Conservation (phyloP, 2,888 invertebrate species). For the Pachliopta kotzebuea region DNA sequence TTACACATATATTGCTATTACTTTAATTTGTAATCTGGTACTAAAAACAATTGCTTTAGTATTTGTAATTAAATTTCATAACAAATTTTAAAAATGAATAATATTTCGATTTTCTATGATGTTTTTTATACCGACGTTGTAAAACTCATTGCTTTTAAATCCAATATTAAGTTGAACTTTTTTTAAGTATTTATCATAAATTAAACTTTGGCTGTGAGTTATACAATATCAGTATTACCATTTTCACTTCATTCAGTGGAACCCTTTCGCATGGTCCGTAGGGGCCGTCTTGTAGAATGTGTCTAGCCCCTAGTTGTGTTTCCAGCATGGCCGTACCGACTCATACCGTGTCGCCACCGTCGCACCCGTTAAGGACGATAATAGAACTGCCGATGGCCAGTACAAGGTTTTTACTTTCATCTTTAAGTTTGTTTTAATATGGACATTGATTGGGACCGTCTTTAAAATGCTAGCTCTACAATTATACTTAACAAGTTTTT, state of each 20-base stretch:
- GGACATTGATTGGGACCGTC: constrained; percentile 31
- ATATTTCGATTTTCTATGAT: constrained; percentile 24
- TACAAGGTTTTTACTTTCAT: constrained; percentile 87
- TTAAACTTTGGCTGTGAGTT: constrained; percentile 30
- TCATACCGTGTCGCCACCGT: constrained; percentile 98
- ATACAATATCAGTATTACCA: constrained; percentile 50
- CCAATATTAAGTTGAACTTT: background rate
- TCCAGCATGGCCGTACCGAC: constrained; percentile 96
- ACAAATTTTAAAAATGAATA: background rate
- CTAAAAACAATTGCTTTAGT: too few species aligned
- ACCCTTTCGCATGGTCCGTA: constrained; percentile 67
- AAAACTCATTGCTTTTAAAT: background rate
- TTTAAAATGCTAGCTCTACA: constrained; percentile 26
- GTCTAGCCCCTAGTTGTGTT: constrained; percentile 81
- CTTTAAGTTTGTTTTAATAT: constrained; percentile 40
- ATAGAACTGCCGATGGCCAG: constrained; percentile 96
- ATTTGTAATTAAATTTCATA: background rate
- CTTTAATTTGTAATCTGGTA: constrained; percentile 3
- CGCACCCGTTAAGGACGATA: constrained; percentile 95
- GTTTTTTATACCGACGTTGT: constrained; percentile 9
- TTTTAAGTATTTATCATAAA: constrained; percentile 1
- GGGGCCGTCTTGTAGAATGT: constrained; percentile 76
- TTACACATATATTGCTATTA: too few species aligned
- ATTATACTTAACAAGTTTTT: background rate
- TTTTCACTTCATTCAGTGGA: constrained; percentile 46